Evolutionary conservation across 1,140 invertebrate genomes (phyloP).

Genomic region (Calephelis nemesis): DNA sequence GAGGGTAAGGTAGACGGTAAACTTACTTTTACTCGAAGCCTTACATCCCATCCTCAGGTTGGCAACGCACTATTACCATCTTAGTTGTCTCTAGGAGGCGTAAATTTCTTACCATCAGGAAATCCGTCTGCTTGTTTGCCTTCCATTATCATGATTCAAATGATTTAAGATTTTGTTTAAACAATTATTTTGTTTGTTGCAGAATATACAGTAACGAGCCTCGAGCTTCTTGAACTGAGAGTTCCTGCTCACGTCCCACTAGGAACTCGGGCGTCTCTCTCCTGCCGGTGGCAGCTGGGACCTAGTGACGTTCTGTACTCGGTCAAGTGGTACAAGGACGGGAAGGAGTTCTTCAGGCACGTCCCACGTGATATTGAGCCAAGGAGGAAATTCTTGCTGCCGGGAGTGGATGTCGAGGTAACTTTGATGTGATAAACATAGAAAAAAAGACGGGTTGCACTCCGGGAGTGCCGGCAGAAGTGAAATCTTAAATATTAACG

Average conservation of each 20-base stretch:
- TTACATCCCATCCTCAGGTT: too few relatives aligned
- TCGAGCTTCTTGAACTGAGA: constrained; percentile 83
- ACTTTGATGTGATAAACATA: neutral
- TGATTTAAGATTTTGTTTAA: neutral
- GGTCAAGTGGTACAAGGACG: constrained; percentile 94
- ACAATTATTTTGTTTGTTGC: constrained; percentile 27
- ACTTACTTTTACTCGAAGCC: too few relatives aligned
- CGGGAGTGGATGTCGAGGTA: constrained; percentile 91
- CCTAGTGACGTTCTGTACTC: constrained; percentile 89
- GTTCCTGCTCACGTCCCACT: constrained; percentile 84
- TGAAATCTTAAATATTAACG: too few relatives aligned
- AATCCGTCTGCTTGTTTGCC: too few relatives aligned
- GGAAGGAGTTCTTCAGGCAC: constrained; percentile 91
- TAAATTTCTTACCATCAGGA: too few relatives aligned
- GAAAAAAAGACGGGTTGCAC: too few relatives aligned
- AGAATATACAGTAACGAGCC: constrained; percentile 66
- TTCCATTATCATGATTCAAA: too few relatives aligned
- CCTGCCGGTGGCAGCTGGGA: constrained; percentile 89
- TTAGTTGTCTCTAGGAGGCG: too few relatives aligned
- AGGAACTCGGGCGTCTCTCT: constrained; percentile 83
- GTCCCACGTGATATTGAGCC: constrained; percentile 86
- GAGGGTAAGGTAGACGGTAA: too few relatives aligned
- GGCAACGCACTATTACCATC: too few relatives aligned
- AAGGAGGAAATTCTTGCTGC: constrained; percentile 85
- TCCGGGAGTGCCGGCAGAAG: too few relatives aligned